Percentiles rank a stretch among this genome's conserved stretches.
Evolutionary conservation across 1,140 invertebrate genomes (phyloP).

Genomic region (Rhizoglyphus robini): DNA sequence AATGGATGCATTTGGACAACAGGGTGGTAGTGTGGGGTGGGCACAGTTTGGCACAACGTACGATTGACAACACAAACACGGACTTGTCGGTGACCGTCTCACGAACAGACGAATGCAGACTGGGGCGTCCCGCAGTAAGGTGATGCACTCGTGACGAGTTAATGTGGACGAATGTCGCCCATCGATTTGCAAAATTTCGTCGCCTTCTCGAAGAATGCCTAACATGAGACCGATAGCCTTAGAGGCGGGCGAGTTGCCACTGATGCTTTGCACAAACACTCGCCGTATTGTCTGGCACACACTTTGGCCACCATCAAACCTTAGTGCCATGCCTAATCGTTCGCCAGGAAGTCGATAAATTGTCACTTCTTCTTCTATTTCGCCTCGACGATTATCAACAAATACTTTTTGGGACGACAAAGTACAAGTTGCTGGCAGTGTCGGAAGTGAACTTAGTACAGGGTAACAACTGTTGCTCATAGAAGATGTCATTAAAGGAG

Average conservation of each 20-base stretch:
- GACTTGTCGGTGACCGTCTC: conserved; percentile 32
- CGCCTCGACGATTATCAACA: conserved; percentile 3
- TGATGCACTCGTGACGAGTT: conserved; percentile 72
- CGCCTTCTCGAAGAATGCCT: conserved; percentile 46
- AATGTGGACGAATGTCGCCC: conserved; percentile 54
- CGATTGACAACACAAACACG: not conserved
- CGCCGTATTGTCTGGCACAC: conserved; percentile 49
- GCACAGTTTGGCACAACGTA: not conserved
- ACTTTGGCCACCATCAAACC: conserved; percentile 68
- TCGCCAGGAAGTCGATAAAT: conserved; percentile 73
- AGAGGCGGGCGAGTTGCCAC: conserved; percentile 69
- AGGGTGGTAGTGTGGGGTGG: conserved; percentile 10
- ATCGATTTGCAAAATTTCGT: conserved; percentile 76
- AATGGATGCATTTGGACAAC: conserved; percentile 21
- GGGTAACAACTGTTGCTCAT: too few relatives aligned
- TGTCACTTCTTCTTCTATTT: conserved; percentile 44
- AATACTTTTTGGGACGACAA: not conserved
- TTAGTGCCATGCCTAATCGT: conserved; percentile 71
- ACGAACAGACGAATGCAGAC: conserved; percentile 58
- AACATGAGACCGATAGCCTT: conserved; percentile 47
- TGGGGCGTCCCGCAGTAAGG: conserved; percentile 63
- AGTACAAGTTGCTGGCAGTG: too few relatives aligned
- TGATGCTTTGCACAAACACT: conserved; percentile 75
- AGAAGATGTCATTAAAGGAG: not conserved
- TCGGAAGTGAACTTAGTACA: too few relatives aligned